phyloP scores from a whole-genome alignment of 2,888 invertebrate species.

The Gonocerus acuteangulatus region DNA sequence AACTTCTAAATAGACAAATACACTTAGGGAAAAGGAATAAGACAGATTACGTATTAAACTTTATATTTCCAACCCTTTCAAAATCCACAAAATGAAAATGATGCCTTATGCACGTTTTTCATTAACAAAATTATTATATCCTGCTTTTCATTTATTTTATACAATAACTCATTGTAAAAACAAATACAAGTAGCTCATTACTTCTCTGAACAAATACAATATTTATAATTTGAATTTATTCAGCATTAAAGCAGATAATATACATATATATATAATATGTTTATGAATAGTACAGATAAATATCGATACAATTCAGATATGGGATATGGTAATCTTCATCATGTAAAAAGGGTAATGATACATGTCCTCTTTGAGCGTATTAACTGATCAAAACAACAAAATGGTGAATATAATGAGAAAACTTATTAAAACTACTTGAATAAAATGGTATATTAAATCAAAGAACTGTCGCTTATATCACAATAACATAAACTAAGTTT shows the following conservation, averaged over 20 bases:
- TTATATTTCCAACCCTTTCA: slow-evolving; percentile 27
- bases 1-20: too few relatives aligned
- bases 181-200: too few relatives aligned
- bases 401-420: neutral
- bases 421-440: slow-evolving; percentile 2
- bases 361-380: slow-evolving; percentile 12
- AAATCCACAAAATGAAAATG: slow-evolving; percentile 22
- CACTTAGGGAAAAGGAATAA: too few relatives aligned
- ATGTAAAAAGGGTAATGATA: slow-evolving; percentile 15
- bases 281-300: neutral
- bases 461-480: slow-evolving; percentile 10
- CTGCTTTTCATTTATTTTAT: neutral
- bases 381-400: slow-evolving; percentile 5
- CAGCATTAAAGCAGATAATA: neutral
- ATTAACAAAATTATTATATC: slow-evolving; percentile 21
- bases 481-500: slow-evolving; percentile 7
- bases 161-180: too few relatives aligned
- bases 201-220: slow-evolving; percentile 2
- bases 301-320: neutral
- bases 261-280: neutral
- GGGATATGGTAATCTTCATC: slow-evolving; percentile 13
- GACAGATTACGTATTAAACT: slow-evolving; percentile 23
- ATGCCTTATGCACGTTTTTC: slow-evolving; percentile 7
- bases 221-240: neutral
- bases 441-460: slow-evolving; percentile 13